A percentile compares a stretch with the other conserved stretches of the same genome.
phyloP scores from a whole-genome alignment of 2,113 vertebrate genomes.

The Gracilinanus agilis region DNA sequence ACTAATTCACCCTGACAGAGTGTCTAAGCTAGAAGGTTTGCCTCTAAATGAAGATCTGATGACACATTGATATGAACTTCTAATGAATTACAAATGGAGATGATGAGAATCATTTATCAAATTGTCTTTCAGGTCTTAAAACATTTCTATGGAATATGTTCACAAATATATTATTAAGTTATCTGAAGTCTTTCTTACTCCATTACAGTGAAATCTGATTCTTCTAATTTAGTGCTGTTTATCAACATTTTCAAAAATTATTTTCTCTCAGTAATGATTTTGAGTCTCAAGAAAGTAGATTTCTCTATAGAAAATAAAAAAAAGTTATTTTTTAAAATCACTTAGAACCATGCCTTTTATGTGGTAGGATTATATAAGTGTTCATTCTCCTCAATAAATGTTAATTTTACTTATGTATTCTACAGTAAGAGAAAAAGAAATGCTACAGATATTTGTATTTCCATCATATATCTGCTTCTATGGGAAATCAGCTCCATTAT shows the following conservation, averaged over 20 bases:
- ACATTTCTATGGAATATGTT: not conserved
- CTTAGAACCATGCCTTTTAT: not conserved
- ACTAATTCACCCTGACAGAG: not conserved
- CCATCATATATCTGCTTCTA: too few species aligned
- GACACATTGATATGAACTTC: not conserved
- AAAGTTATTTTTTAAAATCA: not conserved
- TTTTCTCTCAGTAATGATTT: not conserved
- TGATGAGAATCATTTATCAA: not conserved
- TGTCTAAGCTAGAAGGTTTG: not conserved
- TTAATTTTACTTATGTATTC: not conserved
- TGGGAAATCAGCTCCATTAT: too few species aligned
- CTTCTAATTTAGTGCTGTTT: not conserved
- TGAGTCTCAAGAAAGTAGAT: not conserved
- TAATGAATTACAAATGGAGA: not conserved
- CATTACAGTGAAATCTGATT: not conserved
- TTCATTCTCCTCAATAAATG: not conserved
- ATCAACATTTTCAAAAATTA: not conserved
- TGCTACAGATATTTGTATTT: not conserved
- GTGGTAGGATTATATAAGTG: not conserved
- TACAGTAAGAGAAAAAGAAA: too few species aligned
- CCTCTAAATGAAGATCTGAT: not conserved
- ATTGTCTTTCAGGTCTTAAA: not conserved
- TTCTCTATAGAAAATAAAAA: not conserved
- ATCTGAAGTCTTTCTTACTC: not conserved
- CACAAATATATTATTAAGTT: not conserved